A percentile compares a stretch with the other conserved stretches of the same genome.
Evolutionary conservation across 2,888 invertebrate species (phyloP).

Genomic region (Deroplatys truncata): DNA sequence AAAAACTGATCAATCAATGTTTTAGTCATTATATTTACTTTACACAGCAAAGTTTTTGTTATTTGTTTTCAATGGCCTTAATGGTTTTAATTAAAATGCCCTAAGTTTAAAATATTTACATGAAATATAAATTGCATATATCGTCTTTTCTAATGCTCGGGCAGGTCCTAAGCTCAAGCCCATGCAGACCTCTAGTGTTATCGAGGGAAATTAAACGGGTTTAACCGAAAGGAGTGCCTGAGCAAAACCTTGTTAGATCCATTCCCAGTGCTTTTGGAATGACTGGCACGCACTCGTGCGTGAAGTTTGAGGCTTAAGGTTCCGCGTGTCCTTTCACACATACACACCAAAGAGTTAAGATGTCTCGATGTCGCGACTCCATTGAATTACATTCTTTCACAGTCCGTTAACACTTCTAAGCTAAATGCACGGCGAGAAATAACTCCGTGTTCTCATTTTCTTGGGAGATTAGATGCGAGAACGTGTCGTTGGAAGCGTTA

Average conservation of each 20-base stretch:
- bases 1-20: too few species aligned
- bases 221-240: not conserved
- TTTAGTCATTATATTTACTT: too few species aligned
- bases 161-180: too few species aligned
- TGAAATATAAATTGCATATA: too few species aligned
- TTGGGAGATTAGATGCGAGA: not conserved
- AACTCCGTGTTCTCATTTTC: not conserved
- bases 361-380: not conserved
- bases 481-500: constrained; percentile 1
- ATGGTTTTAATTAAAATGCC: too few species aligned
- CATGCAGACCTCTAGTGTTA: too few species aligned
- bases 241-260: too few species aligned
- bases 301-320: not conserved
- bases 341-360: not conserved
- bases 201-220: not conserved
- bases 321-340: not conserved
- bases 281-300: constrained; percentile 3
- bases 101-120: too few species aligned
- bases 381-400: not conserved
- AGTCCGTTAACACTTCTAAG: not conserved
- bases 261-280: not conserved
- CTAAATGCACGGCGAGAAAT: not conserved
- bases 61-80: too few species aligned
- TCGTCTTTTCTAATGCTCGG: too few species aligned
- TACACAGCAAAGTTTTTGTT: too few species aligned